phyloP scores from a whole-genome alignment of 2,888 invertebrate species.

The Acanthoscelides obtectus region DNA sequence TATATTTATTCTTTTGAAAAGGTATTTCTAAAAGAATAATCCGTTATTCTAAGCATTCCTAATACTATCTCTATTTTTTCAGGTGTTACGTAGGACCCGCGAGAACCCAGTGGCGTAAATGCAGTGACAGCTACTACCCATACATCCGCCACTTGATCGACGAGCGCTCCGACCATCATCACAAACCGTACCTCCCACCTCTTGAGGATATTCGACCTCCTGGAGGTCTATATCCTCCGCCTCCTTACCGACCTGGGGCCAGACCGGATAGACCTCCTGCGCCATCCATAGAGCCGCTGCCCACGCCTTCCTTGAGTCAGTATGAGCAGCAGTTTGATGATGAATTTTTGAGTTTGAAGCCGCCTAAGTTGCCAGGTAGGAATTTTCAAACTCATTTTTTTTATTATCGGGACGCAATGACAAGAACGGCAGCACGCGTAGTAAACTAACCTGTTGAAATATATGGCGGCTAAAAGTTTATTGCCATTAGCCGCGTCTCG shows the following conservation, averaged over 20 bases:
- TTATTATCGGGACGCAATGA: no score
- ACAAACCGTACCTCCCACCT: constrained; percentile 25
- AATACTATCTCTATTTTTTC: no score
- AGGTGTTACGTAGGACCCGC: constrained; percentile 83
- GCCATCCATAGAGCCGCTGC: constrained; percentile 43
- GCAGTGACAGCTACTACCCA: constrained; percentile 78
- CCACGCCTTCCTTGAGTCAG: constrained; percentile 44
- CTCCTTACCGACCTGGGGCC: constrained; percentile 28
- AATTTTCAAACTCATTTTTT: not conserved
- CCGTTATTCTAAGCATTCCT: no score
- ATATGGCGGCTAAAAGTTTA: no score
- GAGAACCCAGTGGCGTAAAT: constrained; percentile 80
- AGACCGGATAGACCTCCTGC: constrained; percentile 39
- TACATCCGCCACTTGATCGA: constrained; percentile 45
- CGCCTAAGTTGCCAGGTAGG: constrained; percentile 39
- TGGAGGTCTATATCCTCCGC: constrained; percentile 6
- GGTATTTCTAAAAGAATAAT: no score
- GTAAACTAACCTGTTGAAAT: no score
- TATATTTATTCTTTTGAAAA: no score
- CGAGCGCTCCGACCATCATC: constrained; percentile 24
- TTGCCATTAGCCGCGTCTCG: no score
- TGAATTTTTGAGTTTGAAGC: constrained; percentile 42
- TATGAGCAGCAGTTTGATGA: constrained; percentile 45
- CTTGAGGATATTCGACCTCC: constrained; percentile 11
- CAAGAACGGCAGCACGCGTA: no score